Evolutionary conservation across 2,888 invertebrate species (phyloP).

Genomic region (Hyposoter didymator): DNA sequence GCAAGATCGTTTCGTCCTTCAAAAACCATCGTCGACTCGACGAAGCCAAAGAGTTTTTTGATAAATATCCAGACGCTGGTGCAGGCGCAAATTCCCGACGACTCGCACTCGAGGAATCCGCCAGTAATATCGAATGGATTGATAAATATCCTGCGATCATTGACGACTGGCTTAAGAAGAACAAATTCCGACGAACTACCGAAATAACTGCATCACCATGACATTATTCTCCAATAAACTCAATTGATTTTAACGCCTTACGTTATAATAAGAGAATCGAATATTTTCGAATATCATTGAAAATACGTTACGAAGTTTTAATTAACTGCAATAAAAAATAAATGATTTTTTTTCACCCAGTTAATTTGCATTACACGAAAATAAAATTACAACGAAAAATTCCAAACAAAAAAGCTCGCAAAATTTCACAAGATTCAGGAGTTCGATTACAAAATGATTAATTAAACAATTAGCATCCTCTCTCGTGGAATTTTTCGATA

Average conservation of each 20-base stretch:
- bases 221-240: not conserved
- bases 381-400: no score
- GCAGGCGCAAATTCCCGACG: constrained; percentile 61
- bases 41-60: constrained; percentile 63
- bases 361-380: no score
- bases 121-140: constrained; percentile 64
- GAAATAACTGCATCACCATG: not conserved
- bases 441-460: no score
- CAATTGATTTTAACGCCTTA: not conserved
- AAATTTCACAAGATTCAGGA: no score
- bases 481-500: not conserved
- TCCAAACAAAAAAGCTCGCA: no score
- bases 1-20: constrained; percentile 64
- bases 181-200: constrained; percentile 2
- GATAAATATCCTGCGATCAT: constrained; percentile 50
- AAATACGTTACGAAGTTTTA: not conserved
- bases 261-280: not conserved
- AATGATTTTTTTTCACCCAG: no score
- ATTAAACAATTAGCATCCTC: no score
- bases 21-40: constrained; percentile 41
- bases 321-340: not conserved
- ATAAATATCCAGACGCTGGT: constrained; percentile 63
- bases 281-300: not conserved
- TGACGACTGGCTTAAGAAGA: constrained; percentile 56
- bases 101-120: constrained; percentile 62